Evolutionary conservation across 1,140 invertebrate genomes (phyloP), one percentile per base, ranked within the genome.

Genomic region (Hermetia illucens): DNA sequence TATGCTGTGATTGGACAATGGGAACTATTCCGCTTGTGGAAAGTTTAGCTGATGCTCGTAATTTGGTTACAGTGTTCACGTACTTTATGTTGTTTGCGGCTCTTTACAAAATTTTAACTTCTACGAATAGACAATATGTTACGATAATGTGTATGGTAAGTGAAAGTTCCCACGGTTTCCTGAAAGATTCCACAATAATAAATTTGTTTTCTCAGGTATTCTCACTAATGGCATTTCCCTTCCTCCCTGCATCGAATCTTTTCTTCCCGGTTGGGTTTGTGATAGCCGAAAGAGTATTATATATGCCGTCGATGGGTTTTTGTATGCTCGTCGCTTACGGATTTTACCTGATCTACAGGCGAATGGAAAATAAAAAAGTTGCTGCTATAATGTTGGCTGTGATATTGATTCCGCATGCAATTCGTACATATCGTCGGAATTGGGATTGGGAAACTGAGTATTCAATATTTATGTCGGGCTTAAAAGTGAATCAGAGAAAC

Each of bases 1-100:
- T 97, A 12, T 95, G 91, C 66, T 96, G 91, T 63, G 93, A 97
- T 66, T 97, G 92, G 92, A 96, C 92, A 30, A 97, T 97, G 93
- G 91, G 90, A 22, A 95, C 92, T 19, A 80, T 97, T 36, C 86
- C 90, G 0, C 55, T 96, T 9, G 68, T 97, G 9, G 72, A 78
- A 40, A 79, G 77, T 22, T 73, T 92, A 48, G 44, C 69, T 1
- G 93, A 97, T 65, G 51, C 68, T 1, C 69, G 93, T 22, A 96
- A 95, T 68, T 43, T 93, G n/a, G 74, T 76, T 4, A 95, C 90
- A 0, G 5, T 92, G 2, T 63, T 66, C 0, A 75, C 86, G 22
- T 86, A 86, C 47, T 46, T 62, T 0, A 69, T 67, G 5, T 49
- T 94, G 3, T 49, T 69, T 12, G 68, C 71, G 35, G 63, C 87